phyloP scores from a whole-genome alignment of 1,140 invertebrate species.

The Lamellibrachia luymesi region DNA sequence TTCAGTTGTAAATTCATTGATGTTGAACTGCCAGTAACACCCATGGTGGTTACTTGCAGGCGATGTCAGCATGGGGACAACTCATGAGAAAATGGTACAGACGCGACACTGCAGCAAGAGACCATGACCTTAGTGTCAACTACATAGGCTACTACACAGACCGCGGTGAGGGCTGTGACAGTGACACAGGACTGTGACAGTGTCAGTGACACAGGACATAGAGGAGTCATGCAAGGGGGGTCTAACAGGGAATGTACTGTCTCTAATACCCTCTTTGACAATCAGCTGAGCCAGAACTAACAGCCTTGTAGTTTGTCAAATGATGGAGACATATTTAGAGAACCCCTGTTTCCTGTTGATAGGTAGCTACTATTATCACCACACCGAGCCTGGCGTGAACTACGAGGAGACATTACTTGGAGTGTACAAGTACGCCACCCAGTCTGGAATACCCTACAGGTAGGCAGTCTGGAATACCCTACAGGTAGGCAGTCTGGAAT shows the following conservation, averaged over 20 bases:
- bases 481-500: conserved; percentile 25
- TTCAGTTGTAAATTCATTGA: not conserved
- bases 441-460: conserved; percentile 30
- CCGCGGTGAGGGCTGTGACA: conserved; percentile 30
- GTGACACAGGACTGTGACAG: not conserved
- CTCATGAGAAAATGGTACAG: conserved; percentile 33
- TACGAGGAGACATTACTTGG: conserved; percentile 30
- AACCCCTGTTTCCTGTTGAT: conserved; percentile 6
- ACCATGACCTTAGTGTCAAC: conserved; percentile 32
- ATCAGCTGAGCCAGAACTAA: too few relatives aligned
- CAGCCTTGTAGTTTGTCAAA: too few relatives aligned
- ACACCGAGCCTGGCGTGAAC: conserved; percentile 27
- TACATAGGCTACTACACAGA: conserved; percentile 44
- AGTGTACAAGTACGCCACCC: conserved; percentile 28
- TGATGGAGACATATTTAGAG: too few relatives aligned
- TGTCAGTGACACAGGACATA: not conserved
- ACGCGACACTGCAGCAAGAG: conserved; percentile 27
- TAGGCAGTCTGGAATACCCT: not conserved
- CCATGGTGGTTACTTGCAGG: conserved; percentile 27
- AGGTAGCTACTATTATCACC: conserved; percentile 37
- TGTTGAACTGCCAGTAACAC: conserved; percentile 6
- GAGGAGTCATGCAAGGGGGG: not conserved
- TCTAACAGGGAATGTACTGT: not conserved
- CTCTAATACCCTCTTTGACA: not conserved
- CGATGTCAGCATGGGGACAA: conserved; percentile 38